Percentiles rank a stretch among this genome's conserved stretches.
Conservation (phyloP, 1,140 invertebrate species). For the Venturia canescens region DNA sequence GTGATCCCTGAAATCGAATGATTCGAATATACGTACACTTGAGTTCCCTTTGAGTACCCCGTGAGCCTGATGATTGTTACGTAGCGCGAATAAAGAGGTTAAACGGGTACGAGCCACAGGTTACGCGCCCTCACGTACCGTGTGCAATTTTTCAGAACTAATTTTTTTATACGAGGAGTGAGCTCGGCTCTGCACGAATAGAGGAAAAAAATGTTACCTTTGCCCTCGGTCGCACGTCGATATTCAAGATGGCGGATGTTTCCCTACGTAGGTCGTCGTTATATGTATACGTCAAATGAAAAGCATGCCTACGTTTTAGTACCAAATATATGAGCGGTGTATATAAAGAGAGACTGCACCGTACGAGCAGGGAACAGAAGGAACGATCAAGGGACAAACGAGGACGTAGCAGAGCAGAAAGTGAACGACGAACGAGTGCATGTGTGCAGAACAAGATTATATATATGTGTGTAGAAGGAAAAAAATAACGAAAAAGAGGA, state of each 20-base stretch:
- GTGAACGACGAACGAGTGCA: not conserved
- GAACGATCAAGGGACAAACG: slow-evolving; percentile 3
- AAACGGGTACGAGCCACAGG: too few relatives aligned
- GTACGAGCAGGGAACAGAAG: not conserved
- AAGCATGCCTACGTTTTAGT: not conserved
- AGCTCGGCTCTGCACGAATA: not conserved
- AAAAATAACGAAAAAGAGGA: not conserved
- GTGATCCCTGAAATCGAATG: too few relatives aligned
- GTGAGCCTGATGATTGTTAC: too few relatives aligned
- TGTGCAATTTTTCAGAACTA: too few relatives aligned
- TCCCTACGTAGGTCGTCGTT: not conserved
- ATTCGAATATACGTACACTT: too few relatives aligned
- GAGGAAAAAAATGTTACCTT: not conserved
- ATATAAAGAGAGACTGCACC: not conserved
- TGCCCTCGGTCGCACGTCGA: not conserved
- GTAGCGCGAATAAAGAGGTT: too few relatives aligned
- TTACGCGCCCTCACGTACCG: too few relatives aligned
- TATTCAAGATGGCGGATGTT: not conserved
- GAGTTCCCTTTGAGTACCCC: too few relatives aligned
- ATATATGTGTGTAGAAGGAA: not conserved
- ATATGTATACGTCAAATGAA: not conserved
- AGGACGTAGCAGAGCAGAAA: not conserved
- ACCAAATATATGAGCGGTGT: not conserved
- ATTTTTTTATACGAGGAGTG: not conserved
- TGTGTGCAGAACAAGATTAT: not conserved